Evolutionary conservation across 2,113 vertebrate species (phyloP), one percentile per base, ranked within the genome.

Genomic region (Sinocyclocheilus anshuiensis): DNA sequence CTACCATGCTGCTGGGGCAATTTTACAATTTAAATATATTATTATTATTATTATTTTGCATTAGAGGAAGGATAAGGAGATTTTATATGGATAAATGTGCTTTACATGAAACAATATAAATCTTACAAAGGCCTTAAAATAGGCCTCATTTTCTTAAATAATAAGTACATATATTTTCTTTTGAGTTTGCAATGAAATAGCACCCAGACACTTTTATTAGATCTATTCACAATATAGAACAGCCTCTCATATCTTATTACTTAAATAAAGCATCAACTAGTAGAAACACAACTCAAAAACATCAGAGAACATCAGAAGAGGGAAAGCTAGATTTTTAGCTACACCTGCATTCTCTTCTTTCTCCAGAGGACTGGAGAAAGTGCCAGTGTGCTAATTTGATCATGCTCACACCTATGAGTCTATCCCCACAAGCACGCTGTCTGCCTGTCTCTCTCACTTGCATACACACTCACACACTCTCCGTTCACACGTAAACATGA

Each of bases 301-400:
- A 39, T 36, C 77, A 78, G 18, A n/a, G n/a, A n/a, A n/a, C n/a
- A n/a, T 42, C 42, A n/a, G 1, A 57, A 8, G 18, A 59, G 2
- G 55, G 18, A 59, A 81, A 45, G n/a, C 79, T 12, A 50, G 80
- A 71, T 69, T 81, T 11, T 29, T 26, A 69, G 15, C 16, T 82
- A 50, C 63, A 71, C 80, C 39, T 71, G 61, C 29, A 33, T 82
- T 71, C 42, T 69, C 42, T 69, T 55, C 15, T 77, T 55, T 77
- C 80, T 69, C 80, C 18, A 13, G 63, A 71, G 80, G 29, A 22
- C 80, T 22, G 16, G n/a, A 71, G 65, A 26, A 78, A 69, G 59
- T 85, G 61, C 48, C 6, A 55, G 76, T 80, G 84, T 80, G 84
- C 48, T 86, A 86, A 86, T 86, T 86, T 86, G 84, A 86, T 42